phyloP scores from a whole-genome alignment of 2,113 vertebrate genomes.

The Odobenus rosmarus region DNA sequence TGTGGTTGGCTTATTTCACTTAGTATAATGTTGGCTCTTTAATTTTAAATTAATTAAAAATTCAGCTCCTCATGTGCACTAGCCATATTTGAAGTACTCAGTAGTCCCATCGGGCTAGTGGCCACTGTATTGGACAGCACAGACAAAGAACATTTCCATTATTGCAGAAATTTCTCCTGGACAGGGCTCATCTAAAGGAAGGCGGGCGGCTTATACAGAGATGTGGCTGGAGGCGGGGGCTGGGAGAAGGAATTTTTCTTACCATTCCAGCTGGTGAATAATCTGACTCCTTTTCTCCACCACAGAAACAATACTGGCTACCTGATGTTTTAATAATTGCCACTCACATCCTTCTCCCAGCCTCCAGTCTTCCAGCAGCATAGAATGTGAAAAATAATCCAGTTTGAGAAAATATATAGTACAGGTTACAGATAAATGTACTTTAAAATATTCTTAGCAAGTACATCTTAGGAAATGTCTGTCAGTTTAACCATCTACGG shows the following conservation, averaged over 20 bases:
- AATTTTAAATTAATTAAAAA: slow-evolving; percentile 29
- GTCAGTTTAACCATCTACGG: not conserved
- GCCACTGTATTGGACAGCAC: not conserved
- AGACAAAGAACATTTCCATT: not conserved
- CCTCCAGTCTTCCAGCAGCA: not conserved
- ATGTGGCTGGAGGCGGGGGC: not conserved
- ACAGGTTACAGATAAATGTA: not conserved
- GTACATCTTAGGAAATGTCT: slow-evolving; percentile 1
- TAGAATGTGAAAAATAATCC: slow-evolving; percentile 25
- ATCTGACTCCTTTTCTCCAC: not conserved
- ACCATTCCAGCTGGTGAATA: not conserved
- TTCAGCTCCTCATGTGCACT: not conserved
- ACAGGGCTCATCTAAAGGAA: not conserved
- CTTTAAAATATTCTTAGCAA: slow-evolving; percentile 32
- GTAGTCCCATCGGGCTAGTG: not conserved
- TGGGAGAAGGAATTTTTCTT: not conserved
- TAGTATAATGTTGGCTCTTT: not conserved
- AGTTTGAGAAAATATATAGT: not conserved
- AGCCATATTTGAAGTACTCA: not conserved
- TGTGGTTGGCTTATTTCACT: not conserved
- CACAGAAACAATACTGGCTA: not conserved
- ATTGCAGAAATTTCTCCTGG: not conserved
- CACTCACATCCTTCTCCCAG: not conserved
- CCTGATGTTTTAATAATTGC: not conserved
- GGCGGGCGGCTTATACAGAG: not conserved